Conservation (phyloP, 2,113 vertebrate genomes). For the Candoia aspera region DNA sequence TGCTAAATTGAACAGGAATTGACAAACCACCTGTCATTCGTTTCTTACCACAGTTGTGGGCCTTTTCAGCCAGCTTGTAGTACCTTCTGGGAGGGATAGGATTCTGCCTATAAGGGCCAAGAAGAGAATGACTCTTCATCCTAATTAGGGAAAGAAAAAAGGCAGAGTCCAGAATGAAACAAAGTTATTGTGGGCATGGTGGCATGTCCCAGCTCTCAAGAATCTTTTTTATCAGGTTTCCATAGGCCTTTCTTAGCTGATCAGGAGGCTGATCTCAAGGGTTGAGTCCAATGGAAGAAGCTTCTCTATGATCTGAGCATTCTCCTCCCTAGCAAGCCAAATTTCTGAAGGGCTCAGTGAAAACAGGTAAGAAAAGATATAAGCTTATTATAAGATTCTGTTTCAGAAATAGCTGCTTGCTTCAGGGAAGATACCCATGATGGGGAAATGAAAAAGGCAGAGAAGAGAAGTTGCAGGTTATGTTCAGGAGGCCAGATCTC, state of each 20-base stretch:
- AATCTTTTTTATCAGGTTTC: conserved; percentile 19
- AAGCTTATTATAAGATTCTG: conserved; percentile 37
- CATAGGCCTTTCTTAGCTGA: conserved; percentile 36
- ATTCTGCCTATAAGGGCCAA: neutral
- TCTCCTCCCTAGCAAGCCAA: conserved; percentile 12
- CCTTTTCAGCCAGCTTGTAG: neutral
- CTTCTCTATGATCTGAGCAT: conserved; percentile 47
- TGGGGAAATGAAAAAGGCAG: neutral
- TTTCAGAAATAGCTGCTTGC: conserved; percentile 15
- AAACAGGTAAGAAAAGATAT: conserved; percentile 48
- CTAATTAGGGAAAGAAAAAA: neutral
- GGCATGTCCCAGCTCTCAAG: neutral
- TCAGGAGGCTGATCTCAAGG: conserved; percentile 43
- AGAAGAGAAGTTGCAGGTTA: neutral
- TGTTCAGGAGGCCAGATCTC: rapidly evolving
- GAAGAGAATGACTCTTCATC: neutral
- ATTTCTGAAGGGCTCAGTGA: conserved; percentile 45
- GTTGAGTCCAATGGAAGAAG: conserved; percentile 49
- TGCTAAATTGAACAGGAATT: neutral
- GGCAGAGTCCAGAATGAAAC: rapidly evolving
- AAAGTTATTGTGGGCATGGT: conserved; percentile 32
- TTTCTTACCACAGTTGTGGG: conserved; percentile 1
- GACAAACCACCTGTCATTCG: neutral
- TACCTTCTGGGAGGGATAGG: neutral
- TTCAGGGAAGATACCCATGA: neutral